Evolutionary conservation across 2,888 invertebrate genomes (phyloP), one percentile per base, ranked within the genome.

Genomic region (Silvanus unidentatus): DNA sequence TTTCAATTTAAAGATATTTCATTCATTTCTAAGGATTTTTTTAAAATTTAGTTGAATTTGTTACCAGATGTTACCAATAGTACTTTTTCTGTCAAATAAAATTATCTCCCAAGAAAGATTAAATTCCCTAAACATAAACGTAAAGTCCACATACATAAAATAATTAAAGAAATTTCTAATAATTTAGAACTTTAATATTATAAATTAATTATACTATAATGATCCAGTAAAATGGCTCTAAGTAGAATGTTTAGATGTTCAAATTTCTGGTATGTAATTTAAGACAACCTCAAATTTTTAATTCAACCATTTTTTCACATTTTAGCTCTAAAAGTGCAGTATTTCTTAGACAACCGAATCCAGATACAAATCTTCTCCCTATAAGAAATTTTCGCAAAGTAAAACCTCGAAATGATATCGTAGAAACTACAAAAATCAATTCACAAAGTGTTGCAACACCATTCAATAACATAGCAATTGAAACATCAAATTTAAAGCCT

Each of bases 391-490:
- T 62, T 47, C 49, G 56, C 40, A 58, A 53, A 52, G 52, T 45
- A 45, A 59, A 52, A 50, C 57, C 35, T 45, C 51, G 22, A 9
- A 49, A 53, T n/a, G n/a, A n/a, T n/a, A n/a, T n/a, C n/a, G n/a
- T n/a, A 40, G 54, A 60, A 22, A 52, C 54, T 22, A 43, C 59
- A 1, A 60, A 57, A 50, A 11, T 54, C 4, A 57, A 62, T 46
- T 49, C 59, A 13, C 64, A 66, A 35, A 65, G 68, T 52, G 48
- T 70, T 43, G 68, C 62, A 45, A 65, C 70, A 10, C 69, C 70
- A 2, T 70, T 79, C 44, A 73, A 75, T 49, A 65, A 73, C 54
- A 54, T 73, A 44, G 65, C 69, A 42, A 58, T 75, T 35, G 73
- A 75, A 50, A 58, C 72, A 14, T 73, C 73, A 12, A 73, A 76